These are phyloP conservation scores for Habropoda laboriosa DNA, from an alignment of 1,140 invertebrate genomes.

Conservation along the genomic window DNA sequence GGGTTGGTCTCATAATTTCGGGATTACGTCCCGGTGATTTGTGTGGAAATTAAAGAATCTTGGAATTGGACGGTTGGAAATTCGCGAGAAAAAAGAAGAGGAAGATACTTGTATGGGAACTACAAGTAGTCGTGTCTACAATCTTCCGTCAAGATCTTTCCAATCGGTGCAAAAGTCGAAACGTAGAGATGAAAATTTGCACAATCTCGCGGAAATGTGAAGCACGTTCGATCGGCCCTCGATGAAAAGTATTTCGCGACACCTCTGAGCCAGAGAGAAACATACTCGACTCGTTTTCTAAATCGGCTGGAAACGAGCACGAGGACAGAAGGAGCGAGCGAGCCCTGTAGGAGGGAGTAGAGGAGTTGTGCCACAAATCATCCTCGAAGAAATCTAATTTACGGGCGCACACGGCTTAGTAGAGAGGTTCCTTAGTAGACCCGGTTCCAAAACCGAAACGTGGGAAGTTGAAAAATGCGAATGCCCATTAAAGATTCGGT, in stretches of 20 bases:
- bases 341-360: no score
- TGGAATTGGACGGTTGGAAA: no score
- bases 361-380: constrained; percentile 69
- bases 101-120: no score
- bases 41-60: constrained; percentile 1
- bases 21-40: constrained; percentile 7
- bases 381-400: constrained; percentile 73
- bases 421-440: constrained; percentile 55
- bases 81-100: no score
- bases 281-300: background rate
- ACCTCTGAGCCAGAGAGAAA: no score
- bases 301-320: background rate
- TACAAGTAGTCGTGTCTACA: no score
- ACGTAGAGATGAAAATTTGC: no score
- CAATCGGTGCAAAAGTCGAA: no score
- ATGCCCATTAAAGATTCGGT: constrained; percentile 67
- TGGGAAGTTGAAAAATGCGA: constrained; percentile 76
- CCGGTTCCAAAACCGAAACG: constrained; percentile 58
- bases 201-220: background rate
- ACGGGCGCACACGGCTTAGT: constrained; percentile 69
- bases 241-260: background rate
- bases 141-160: no score
- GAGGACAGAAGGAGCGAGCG: background rate
- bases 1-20: constrained; percentile 20
- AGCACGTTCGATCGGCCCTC: background rate